Evolutionary conservation across 2,888 invertebrate genomes (phyloP), one percentile per base, ranked within the genome.

Genomic region (Choristoneura rosaceana): DNA sequence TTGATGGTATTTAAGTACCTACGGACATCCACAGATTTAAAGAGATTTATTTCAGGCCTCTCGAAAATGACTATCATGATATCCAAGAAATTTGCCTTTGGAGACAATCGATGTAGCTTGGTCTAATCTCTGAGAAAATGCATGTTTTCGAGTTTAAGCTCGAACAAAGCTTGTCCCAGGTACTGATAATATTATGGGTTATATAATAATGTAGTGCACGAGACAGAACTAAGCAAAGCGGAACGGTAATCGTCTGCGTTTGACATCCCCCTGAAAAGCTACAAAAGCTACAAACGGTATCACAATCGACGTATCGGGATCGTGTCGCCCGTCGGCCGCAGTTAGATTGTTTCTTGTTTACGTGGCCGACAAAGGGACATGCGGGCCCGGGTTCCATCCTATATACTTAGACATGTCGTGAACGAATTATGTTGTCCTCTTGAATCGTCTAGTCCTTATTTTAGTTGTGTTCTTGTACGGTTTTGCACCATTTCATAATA

Each of bases 281-380:
- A 62, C 45, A 25, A 62, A 25, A 25, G 25, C 25, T 2, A 34
- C 34, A 38, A 38, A 62, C 62, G 62, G n/a, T 45, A 45, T 62
- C 45, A 34, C 10, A 8, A 59, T 59, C 59, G 59, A 55, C 55
- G 62, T 43, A 62, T 25, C 67, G 12, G 41, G 25, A 41, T 58
- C 55, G 58, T 38, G 41, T 8, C 33, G 25, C 45, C 43, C 10
- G 58, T 65, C 50, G 33, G 50, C 14, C 68, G 69, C 41, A 60
- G 71, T 68, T 75, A 68, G 47, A 70, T 65, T 66, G 74, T 75
- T 74, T 73, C 69, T 55, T 76, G 73, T 74, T 76, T 76, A 71
- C 69, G 73, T 69, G 65, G 70, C 64, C 74, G 66, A 74, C 78
- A 77, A 80, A 80, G 74, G 76, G 74, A 76, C 74, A 77, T 77